Evolutionary conservation across 2,113 vertebrate genomes (phyloP).

Genomic region (Sula dactylatra): DNA sequence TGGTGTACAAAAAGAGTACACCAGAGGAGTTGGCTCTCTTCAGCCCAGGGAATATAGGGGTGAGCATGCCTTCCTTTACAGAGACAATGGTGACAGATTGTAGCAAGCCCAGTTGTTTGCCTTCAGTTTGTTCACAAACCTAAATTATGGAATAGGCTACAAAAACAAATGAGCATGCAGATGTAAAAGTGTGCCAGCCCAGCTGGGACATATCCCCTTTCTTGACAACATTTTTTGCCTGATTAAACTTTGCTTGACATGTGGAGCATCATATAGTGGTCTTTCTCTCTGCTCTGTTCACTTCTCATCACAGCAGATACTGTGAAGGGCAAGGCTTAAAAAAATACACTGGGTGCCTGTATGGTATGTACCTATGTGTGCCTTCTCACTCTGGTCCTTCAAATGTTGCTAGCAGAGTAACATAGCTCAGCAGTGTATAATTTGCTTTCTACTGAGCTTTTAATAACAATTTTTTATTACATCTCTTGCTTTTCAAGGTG

Average conservation of each 20-base stretch:
- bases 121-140: neutral
- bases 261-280: neutral
- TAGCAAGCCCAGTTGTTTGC: neutral
- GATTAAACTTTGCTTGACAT: neutral
- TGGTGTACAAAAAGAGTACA: neutral
- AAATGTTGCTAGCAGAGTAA: neutral
- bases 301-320: neutral
- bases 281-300: neutral
- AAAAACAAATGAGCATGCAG: neutral
- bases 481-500: neutral
- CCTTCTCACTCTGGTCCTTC: neutral
- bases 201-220: neutral
- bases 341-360: neutral
- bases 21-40: neutral
- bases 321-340: neutral
- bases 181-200: neutral
- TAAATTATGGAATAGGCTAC: neutral
- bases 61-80: neutral
- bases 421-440: neutral
- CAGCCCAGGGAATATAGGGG: neutral
- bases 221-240: neutral
- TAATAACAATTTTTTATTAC: neutral
- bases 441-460: neutral
- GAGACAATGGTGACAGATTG: neutral
- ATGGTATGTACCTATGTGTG: neutral